Evolutionary conservation across 1,140 invertebrate genomes (phyloP), one percentile per base, ranked within the genome.

Genomic region (Scaptodrosophila lebanonensis): DNA sequence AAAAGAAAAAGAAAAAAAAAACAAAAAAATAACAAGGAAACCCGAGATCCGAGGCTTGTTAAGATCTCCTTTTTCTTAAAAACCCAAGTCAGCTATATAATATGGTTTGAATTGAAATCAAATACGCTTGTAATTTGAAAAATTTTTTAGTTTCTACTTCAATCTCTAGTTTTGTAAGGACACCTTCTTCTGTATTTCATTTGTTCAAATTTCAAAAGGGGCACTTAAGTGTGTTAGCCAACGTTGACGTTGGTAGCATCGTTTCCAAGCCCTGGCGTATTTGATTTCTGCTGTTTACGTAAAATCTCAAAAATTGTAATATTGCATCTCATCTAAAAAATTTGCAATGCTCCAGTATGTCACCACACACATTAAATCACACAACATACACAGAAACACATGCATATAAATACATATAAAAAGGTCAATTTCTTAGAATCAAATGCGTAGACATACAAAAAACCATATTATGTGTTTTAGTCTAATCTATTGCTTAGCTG

Each of bases 381-480:
- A 49, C 48, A 35, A 56, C 52, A 49, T 49, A 66, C 56, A 58
- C 39, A 42, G 38, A 22, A 15, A 48, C 15, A 22, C 22, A 32
- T 11, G 15, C 12, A 17, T 44, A 43, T 12, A 8, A 20, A 13
- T 25, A 13, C 18, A 57, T 30, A 16, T 57, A 30, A 67, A 25
- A 20, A 77, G 58, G 69, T 79, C 69, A 79, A 79, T 79, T 79
- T 79, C 75, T 79, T 82, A 69, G 73, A 82, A 79, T 73, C 75
- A 82, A 79, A 82, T 61, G 65, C 60, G 75, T 79, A 76, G 66
- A 59, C 62, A 38, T 45, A 66, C 65, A 67, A 69, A 59, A 82
- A 79, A 82, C 73, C 73, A 82, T 79, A 79, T 79, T 82, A 79
- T 79, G 73, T 79, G 69, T 82, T 64, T n/a, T 79, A 79, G 75